Evolutionary conservation across 2,888 invertebrate genomes (phyloP), one percentile per base, ranked within the genome.

Genomic region (Rhingia campestris): DNA sequence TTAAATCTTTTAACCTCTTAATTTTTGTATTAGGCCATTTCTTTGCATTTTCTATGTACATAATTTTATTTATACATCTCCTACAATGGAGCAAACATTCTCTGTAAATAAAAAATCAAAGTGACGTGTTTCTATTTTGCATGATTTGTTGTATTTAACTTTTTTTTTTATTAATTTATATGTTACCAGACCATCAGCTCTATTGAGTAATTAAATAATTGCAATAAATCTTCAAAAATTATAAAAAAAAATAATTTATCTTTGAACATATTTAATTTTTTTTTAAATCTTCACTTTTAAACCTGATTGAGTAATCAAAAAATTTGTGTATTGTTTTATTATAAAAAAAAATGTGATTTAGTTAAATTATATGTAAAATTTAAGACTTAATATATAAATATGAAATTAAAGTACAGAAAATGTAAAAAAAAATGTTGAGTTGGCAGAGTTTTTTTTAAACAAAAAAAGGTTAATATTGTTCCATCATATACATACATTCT

Each of bases 331-430:
- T 84, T 84, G 74, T 79, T 79, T 41, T 75, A 79, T 75, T 70
- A 77, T 74, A 69, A 64, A 84, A 82, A 70, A 84, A 84, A 79
- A 79, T 84, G 84, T 84, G 84, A 84, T 84, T 84, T 84, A 84
- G 84, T 84, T 84, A 84, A 84, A 84, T 84, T 84, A 84, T 79
- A 84, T 77, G 56, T 80, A 84, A 54, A 80, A 59, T 64, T 70
- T 84, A 79, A 84, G 84, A 80, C 84, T 84, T 79, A 79, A 84
- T 79, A 84, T 84, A 79, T 82, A 69, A 70, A 47, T 56, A 58
- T 73, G 35, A 51, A 66, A 63, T 37, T 35, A 12, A 64, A 63
- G 37, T 64, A 61, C 47, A 56, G 61, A 67, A 59, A 61, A 61
- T 2, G 43, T 35, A 80, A 63, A 64, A 14, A 41, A 51, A 58